These are phyloP conservation scores for Portevinia maculata DNA, from an alignment of 2,888 invertebrate species.

Conservation along the genomic window DNA sequence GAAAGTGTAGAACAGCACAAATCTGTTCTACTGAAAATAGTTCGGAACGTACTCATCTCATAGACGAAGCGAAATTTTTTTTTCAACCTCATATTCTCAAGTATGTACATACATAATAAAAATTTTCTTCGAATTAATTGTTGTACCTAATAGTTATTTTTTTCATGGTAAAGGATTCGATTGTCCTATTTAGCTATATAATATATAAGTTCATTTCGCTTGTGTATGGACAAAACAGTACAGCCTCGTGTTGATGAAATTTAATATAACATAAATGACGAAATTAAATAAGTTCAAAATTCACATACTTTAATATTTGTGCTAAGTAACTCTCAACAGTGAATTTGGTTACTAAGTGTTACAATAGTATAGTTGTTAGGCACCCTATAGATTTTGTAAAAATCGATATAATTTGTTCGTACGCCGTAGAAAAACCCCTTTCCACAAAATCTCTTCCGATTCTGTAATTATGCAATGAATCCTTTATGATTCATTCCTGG, in stretches of 20 bases:
- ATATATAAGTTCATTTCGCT: background rate
- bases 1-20: constrained; percentile 43
- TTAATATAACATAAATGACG: background rate
- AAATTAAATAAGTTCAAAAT: background rate
- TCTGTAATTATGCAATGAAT: constrained; percentile 63
- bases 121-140: constrained; percentile 1
- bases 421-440: constrained; percentile 22
- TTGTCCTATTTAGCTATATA: constrained; percentile 31
- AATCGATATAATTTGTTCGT: constrained; percentile 42
- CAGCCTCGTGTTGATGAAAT: constrained; percentile 45
- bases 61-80: constrained; percentile 47
- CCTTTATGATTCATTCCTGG: constrained; percentile 41
- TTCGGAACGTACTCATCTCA: constrained; percentile 59
- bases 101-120: constrained; percentile 66
- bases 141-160: constrained; percentile 20
- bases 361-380: background rate
- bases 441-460: constrained; percentile 9
- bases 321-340: background rate
- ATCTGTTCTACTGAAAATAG: constrained; percentile 63
- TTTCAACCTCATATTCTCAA: constrained; percentile 56
- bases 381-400: constrained; percentile 21
- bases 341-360: constrained; percentile 12
- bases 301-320: background rate
- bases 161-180: background rate
- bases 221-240: background rate